Evolutionary conservation across 1,140 invertebrate genomes (phyloP).

Genomic region (Aphelenchoides besseyi): DNA sequence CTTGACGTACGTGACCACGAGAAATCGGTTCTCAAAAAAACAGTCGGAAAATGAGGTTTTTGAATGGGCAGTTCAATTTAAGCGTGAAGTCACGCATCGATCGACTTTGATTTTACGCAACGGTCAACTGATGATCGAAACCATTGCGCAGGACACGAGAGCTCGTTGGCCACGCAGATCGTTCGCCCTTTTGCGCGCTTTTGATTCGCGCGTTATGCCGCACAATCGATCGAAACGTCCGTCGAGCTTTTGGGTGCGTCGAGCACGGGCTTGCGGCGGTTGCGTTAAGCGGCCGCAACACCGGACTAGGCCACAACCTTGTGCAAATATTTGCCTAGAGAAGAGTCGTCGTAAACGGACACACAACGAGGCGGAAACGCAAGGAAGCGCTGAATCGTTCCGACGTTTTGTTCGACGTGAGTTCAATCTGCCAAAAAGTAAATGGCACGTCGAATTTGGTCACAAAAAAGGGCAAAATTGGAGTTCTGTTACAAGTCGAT

Average conservation of each 20-base stretch:
- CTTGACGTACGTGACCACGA: no score
- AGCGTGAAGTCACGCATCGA: no score
- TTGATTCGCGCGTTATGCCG: neutral
- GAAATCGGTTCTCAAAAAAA: no score
- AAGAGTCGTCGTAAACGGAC: conserved; percentile 3
- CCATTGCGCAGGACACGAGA: no score
- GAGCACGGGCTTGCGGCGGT: neutral
- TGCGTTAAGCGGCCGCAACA: neutral
- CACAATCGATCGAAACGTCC: neutral
- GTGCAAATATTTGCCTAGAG: neutral
- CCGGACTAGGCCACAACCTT: conserved; percentile 2
- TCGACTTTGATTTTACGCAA: no score
- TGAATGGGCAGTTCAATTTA: no score
- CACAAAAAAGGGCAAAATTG: neutral
- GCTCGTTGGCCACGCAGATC: no score
- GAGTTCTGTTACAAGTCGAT: no score
- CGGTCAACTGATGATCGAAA: no score
- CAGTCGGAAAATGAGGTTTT: no score
- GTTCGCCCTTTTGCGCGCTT: neutral
- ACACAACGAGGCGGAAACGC: neutral
- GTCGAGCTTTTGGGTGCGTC: neutral
- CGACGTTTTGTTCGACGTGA: neutral
- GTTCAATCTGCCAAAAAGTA: neutral
- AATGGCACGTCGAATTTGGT: neutral
- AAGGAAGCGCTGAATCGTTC: neutral